These are phyloP conservation scores for Callaeas wilsoni DNA, from an alignment of 2,113 vertebrate genomes.

Conservation along the genomic window DNA sequence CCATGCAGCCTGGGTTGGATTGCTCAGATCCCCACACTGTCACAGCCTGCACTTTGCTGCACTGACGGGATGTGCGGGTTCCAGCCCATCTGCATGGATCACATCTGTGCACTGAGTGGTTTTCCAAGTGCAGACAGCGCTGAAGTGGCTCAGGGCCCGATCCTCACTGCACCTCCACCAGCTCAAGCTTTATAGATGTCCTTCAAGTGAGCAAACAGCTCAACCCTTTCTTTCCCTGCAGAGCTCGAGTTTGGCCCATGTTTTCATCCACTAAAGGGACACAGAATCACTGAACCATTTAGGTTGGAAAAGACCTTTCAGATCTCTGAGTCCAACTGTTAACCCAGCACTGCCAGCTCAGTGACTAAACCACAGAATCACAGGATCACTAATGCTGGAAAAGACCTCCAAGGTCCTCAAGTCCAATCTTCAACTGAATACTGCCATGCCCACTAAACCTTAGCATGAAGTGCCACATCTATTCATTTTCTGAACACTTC, in stretches of 20 bases:
- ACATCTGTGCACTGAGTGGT: background rate
- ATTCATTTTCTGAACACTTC: background rate
- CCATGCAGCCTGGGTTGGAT: background rate
- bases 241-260: background rate
- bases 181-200: background rate
- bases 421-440: fast-evolving
- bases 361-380: background rate
- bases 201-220: background rate
- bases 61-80: background rate
- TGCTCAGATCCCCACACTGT: background rate
- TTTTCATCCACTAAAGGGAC: background rate
- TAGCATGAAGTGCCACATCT: too few species aligned
- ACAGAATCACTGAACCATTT: fast-evolving
- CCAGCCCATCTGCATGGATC: background rate
- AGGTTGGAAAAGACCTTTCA: background rate
- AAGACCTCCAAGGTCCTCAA: background rate
- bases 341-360: background rate
- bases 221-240: background rate
- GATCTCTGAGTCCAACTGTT: background rate
- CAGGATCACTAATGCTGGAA: background rate
- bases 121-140: background rate
- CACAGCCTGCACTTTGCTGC: background rate
- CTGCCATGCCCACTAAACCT: background rate
- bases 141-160: background rate
- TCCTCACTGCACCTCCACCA: background rate